Evolutionary conservation across 2,797 vertebrate genomes (phyloP), one percentile per base, ranked within the genome.

Genomic region (Tokudaia muenninki): DNA sequence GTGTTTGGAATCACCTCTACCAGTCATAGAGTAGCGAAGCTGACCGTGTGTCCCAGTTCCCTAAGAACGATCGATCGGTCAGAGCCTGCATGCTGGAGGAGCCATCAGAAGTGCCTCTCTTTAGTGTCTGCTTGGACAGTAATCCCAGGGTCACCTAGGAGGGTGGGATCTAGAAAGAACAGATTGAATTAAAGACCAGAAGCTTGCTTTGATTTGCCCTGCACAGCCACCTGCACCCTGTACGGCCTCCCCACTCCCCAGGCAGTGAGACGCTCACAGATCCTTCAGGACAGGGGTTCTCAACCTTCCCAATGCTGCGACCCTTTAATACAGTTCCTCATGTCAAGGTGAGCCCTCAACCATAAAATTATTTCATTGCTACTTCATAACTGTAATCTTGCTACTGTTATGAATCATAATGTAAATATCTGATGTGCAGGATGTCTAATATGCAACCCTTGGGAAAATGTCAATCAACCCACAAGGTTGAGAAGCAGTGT

Each of bases 231-330:
- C 21, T 22, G 26, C 6, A 2, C 19, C 50, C 63, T 41, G 4
- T 0, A 0, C 17, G 44, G 26, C 21, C 80, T 41, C 59, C 65
- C 63, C 4, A 10, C 41, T 55, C 1, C 0, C 0, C 31, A 34
- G 88, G 9, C 67, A 78, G 31, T 55, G 55, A 77, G 14, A 13
- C 47, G 11, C 75, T 82, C 55, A 24, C 5, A 88, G 21, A 47
- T 14, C 37, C 31, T 44, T 55, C 44, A 74, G 26, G 26, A 0
- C 31, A n/a, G 63, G 1, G 19, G 44, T 50, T 34, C 82, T 86
- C 82, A 65, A 3, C 29, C 82, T 67, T 86, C 63, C 61, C 21
- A 16, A n/a, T 8, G 44, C 31, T 9, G 31, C 0, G 31, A 50
- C 31, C 44, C 61, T 31, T 65, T 44, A 65, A 84, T 22, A 50